These are phyloP conservation scores for Proisotoma minuta DNA, from an alignment of 2,888 invertebrate genomes.

Conservation along the genomic window DNA sequence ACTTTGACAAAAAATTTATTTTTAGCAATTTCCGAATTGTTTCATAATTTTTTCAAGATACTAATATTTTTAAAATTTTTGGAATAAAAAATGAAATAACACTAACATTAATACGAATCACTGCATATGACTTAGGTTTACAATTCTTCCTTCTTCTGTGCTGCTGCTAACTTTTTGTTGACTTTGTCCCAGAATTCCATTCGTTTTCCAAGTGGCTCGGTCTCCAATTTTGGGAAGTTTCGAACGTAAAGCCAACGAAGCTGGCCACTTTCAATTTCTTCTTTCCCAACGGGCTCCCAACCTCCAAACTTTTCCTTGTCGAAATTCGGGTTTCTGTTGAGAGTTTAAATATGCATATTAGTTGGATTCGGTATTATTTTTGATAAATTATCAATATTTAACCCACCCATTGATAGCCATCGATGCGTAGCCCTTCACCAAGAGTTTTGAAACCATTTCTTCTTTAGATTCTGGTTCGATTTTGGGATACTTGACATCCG, in stretches of 20 bases:
- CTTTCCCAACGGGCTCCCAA: conserved; percentile 16
- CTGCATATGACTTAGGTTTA: too few relatives aligned
- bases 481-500: conserved; percentile 22
- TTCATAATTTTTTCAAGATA: too few relatives aligned
- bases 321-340: conserved; percentile 21
- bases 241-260: conserved; percentile 23
- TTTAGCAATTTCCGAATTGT: too few relatives aligned
- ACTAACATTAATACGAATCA: too few relatives aligned
- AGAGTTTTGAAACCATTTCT: conserved; percentile 18
- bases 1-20: too few relatives aligned
- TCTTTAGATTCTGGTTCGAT: conserved; percentile 15
- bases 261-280: conserved; percentile 2
- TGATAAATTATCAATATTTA: not conserved
- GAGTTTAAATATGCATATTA: not conserved
- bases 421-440: conserved; percentile 16
- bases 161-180: conserved; percentile 16
- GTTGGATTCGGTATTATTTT: not conserved
- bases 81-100: too few relatives aligned
- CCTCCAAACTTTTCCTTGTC: conserved; percentile 3
- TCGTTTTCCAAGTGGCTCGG: conserved; percentile 12
- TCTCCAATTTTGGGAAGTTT: conserved; percentile 9
- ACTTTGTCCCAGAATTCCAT: conserved; percentile 27
- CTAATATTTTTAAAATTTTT: too few relatives aligned
- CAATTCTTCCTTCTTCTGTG: not conserved
- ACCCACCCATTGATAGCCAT: conserved; percentile 30